phyloP scores from a whole-genome alignment of 2,113 vertebrate species.

The Telmatochromis brachygnathus region DNA sequence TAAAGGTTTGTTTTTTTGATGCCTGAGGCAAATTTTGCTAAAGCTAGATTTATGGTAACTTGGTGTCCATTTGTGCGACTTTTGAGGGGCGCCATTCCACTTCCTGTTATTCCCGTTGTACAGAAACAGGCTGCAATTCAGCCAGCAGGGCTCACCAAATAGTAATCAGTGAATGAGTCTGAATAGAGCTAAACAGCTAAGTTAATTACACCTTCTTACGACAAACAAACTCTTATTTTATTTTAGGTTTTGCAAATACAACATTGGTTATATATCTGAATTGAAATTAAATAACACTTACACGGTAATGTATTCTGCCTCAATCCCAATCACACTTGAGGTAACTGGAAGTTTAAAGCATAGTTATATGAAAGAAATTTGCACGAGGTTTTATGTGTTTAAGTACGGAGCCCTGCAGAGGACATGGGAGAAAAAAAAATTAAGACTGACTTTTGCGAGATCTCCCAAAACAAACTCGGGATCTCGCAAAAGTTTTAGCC shows the following conservation, averaged over 20 bases:
- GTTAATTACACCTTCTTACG: fast-evolving
- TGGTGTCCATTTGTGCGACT: neutral
- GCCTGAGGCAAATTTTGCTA: neutral
- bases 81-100: neutral
- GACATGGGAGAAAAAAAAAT: too few species aligned
- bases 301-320: neutral
- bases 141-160: neutral
- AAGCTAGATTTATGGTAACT: neutral
- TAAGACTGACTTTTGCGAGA: too few species aligned
- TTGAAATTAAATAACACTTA: fast-evolving
- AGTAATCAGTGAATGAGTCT: neutral
- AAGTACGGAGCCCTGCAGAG: fast-evolving
- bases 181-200: neutral
- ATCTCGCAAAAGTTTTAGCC: too few species aligned
- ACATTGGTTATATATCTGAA: neutral
- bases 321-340: neutral
- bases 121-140: neutral
- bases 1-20: neutral
- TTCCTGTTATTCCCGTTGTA: neutral
- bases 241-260: neutral
- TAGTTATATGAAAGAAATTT: neutral
- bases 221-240: neutral
- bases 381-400: neutral
- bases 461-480: fast-evolving
- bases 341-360: neutral